Evolutionary conservation across 2,888 invertebrate species (phyloP), one percentile per base, ranked within the genome.

Genomic region (Euclidia mi): DNA sequence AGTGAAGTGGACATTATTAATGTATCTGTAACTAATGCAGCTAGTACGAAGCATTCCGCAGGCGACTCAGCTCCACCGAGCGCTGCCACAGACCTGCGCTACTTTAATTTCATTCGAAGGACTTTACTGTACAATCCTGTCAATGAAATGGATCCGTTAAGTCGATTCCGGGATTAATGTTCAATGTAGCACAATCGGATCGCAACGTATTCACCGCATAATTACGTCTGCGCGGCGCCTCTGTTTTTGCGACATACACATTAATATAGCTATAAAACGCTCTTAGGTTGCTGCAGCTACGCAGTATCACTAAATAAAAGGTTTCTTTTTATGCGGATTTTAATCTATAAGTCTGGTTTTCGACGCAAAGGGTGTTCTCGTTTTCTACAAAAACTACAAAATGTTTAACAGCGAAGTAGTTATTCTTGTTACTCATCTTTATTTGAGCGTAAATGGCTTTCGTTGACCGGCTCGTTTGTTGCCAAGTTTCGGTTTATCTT

Each of bases 71-170:
- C 51, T 49, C 43, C 28, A 57, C 45, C 56, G 56, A 55, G 45
- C 20, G 14, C 14, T 48, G 6, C 50, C 53, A 3, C 3, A 46
- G 41, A 40, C 60, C 49, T 17, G 51, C 35, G 60, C 62, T 58
- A 67, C 59, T 69, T 65, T 68, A 66, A 70, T 72, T 77, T 66
- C 60, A 56, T 63, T 66, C 65, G 60, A 69, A 66, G 68, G 34
- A 66, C 58, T 65, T 59, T 55, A 49, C 72, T 68, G 55, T 46
- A 56, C 64, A 66, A 76, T 58, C 58, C 65, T 62, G 71, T 79
- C 71, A 75, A 76, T 74, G 72, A 70, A 75, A 69, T 63, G 60
- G 66, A 73, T 68, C 65, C 49, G 65, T 69, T 78, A 72, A 76
- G 73, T 80, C 64, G 70, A 71, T 63, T 74, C 59, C 41, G 47